phyloP scores from a whole-genome alignment of 2,888 invertebrate species.

The Terebella lapidaria region DNA sequence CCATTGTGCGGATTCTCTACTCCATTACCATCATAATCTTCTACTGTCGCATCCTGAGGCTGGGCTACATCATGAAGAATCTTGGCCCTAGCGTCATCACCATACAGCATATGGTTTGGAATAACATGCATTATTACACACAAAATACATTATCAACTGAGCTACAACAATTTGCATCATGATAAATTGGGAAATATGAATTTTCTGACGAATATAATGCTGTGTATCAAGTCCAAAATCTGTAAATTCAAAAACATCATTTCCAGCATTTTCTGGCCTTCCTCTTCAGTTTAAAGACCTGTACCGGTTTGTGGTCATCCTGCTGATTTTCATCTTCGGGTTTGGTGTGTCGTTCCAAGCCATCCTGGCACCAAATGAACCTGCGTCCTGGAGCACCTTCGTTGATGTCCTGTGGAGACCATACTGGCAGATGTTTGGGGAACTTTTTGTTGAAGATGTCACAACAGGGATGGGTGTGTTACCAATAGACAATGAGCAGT shows the following conservation, averaged over 20 bases:
- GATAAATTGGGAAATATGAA: too few relatives aligned
- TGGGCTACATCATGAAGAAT: constrained; percentile 12
- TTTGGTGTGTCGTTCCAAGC: constrained; percentile 22
- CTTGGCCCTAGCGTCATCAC: constrained; percentile 21
- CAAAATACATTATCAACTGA: not conserved
- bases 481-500: not conserved
- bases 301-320: constrained; percentile 16
- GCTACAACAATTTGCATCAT: not conserved
- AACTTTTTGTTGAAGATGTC: constrained; percentile 17
- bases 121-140: not conserved
- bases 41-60: constrained; percentile 17
- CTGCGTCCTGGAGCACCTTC: constrained; percentile 6
- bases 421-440: constrained; percentile 23
- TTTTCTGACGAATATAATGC: too few relatives aligned
- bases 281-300: constrained; percentile 15
- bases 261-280: too few relatives aligned
- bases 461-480: constrained; percentile 12
- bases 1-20: constrained; percentile 12
- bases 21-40: constrained; percentile 17
- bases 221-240: too few relatives aligned
- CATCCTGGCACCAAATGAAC: constrained; percentile 13
- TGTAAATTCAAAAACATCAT: too few relatives aligned
- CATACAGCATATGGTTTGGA: constrained; percentile 19
- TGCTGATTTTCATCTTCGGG: constrained; percentile 18
- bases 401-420: constrained; percentile 18